Base-by-base conservation (phyloP, 2,113 vertebrate species). In the Thalassarche chlororhynchos region DNA sequence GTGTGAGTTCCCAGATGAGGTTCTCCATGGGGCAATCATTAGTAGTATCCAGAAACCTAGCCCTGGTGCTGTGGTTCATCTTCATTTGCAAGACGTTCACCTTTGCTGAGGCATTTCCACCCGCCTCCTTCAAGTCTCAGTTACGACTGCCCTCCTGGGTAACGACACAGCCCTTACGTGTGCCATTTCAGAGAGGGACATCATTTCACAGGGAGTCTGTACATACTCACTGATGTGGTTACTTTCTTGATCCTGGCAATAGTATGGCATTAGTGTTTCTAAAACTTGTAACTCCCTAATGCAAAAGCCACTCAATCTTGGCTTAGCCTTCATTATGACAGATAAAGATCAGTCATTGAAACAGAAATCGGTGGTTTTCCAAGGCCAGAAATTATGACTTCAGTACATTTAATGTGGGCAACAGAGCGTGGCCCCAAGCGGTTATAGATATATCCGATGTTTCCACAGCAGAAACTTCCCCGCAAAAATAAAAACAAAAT, bases 361-460 rank as follows among this genome's bases (percentile, higher is more conserved):
- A 91, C 44, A 88, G 92, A 74, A 93, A 93, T 66, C 12, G 0
- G 84, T 66, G 57, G 75, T 51, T 94, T 90, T 91, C 84, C 66
- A 95, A 85, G 84, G 92, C 70, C 78, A 96, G 75, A 93, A 90
- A 93, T 74, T 40, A 74, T 87, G 81, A 91, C 70, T 46, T 96
- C 82, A 88, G 46, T 85, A 80, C 36, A 91, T 77, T 86, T 86
- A 93, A 92, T 83, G 87, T 77, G 87, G 90, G 90, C 84, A 93
- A 83, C 31, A 83, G 81, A 88, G 82, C 2, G 0, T 85, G 92
- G 79, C 84, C 87, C 75, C 66, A 70, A 77, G 82, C 0, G 5
- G 49, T 57, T 90, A 94, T 2, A 85, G 82, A 91, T 49, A 61
- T 3, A 88, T 32, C 52, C 0, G 1, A 54, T 54, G 70, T 46